Evolutionary conservation across 2,113 vertebrate species (phyloP).

Genomic region (Orthonyx spaldingii): DNA sequence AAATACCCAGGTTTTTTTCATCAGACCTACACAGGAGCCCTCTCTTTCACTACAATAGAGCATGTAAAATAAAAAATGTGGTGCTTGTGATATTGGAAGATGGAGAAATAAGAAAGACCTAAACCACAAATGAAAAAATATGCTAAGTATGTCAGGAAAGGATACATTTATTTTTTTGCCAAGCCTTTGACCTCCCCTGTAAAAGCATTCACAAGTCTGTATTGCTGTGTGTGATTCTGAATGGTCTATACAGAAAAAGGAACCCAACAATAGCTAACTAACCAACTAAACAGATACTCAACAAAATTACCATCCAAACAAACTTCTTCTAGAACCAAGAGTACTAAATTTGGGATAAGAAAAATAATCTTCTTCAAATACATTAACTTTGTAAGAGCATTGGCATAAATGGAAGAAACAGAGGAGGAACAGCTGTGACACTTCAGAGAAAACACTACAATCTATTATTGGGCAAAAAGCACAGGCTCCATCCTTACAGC

Average conservation of each 20-base stretch:
- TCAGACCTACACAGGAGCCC: neutral
- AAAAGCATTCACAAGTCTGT: neutral
- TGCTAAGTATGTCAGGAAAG: neutral
- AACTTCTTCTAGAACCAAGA: neutral
- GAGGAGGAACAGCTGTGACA: neutral
- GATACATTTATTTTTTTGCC: neutral
- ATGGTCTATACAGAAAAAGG: neutral
- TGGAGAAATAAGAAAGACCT: neutral
- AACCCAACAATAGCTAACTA: neutral
- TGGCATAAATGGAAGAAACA: neutral
- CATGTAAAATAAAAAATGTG: neutral
- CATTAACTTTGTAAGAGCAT: neutral
- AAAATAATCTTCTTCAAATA: neutral
- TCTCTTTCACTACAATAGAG: neutral
- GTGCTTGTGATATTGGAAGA: neutral
- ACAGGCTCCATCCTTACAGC: neutral
- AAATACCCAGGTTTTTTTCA: neutral
- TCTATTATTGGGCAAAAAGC: neutral
- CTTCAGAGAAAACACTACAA: neutral
- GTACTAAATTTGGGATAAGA: neutral
- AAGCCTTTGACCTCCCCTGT: rapidly evolving
- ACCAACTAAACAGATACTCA: neutral
- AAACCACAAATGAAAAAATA: neutral
- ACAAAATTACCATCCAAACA: neutral
- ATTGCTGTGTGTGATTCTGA: neutral